These are phyloP conservation scores for Syncerus caffer DNA, from an alignment of 2,797 vertebrate species.

Conservation along the genomic window DNA sequence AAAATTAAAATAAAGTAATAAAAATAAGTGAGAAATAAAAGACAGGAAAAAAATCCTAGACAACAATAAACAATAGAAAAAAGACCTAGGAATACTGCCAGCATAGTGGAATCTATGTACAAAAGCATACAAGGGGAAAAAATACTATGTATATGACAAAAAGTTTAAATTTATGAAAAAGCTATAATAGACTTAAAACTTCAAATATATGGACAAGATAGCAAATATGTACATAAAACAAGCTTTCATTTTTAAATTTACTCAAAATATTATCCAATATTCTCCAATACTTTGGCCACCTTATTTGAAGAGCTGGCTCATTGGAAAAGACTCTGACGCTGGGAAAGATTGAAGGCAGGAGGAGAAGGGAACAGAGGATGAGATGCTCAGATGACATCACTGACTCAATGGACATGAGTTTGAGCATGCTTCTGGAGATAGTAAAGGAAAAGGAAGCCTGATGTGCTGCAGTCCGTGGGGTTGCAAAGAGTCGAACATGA, in stretches of 20 bases:
- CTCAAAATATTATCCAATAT: neutral
- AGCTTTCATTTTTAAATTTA: neutral
- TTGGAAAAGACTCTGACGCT: neutral
- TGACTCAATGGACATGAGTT: neutral
- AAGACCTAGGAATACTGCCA: neutral
- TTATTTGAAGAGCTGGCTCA: neutral
- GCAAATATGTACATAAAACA: neutral
- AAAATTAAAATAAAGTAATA: conserved; percentile 25
- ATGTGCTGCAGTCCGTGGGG: neutral
- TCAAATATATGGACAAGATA: neutral
- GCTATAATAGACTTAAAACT: neutral
- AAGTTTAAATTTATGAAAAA: neutral
- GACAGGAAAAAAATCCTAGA: neutral
- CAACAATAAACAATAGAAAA: neutral
- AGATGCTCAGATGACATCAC: neutral
- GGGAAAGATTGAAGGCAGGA: neutral
- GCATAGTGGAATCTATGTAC: neutral
- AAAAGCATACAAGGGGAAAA: neutral
- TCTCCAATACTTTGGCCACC: neutral
- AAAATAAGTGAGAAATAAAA: conserved; percentile 43
- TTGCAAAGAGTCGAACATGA: neutral
- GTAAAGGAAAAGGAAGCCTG: neutral
- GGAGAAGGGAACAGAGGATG: neutral
- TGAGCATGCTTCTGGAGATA: neutral
- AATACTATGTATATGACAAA: neutral